Base-by-base conservation (phyloP, 2,888 invertebrate species). In the Eristalis pertinax region DNA sequence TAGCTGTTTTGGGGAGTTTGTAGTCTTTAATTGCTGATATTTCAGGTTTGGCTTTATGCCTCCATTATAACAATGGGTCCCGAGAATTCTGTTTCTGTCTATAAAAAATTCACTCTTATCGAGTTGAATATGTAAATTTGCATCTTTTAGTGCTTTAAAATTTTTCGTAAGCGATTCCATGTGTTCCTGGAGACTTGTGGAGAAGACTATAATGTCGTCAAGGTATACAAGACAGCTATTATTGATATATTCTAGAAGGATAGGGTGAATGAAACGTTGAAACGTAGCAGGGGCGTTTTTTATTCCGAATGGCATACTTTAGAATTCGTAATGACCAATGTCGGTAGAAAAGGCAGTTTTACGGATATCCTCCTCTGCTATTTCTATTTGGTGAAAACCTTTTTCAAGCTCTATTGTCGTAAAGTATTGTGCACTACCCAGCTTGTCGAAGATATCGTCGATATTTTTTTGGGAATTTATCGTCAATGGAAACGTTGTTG, bases 211-310 rank as follows among this genome's bases (percentile, higher is more conserved):
- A 32, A 41, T 41, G 2, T 41, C 5, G 5, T 41, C 13, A 13
- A 41, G n/a, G n/a, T n/a, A n/a, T 13, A 15, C 41, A 41, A n/a
- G n/a, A n/a, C n/a, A n/a, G n/a, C n/a, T n/a, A n/a, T n/a, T n/a
- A n/a, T n/a, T n/a, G n/a, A n/a, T n/a, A n/a, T n/a, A n/a, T n/a
- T n/a, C n/a, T n/a, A n/a, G n/a, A n/a, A n/a, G n/a, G n/a, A n/a
- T n/a, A n/a, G n/a, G n/a, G n/a, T n/a, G n/a, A n/a, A n/a, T n/a
- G n/a, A n/a, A 41, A 41, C 41, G 13, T 41, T 41, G 41, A 41
- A 41, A 41, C 13, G 67, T 75, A 10, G 84, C 73, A 5, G 84
- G 67, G 1, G 84, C 84, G 26, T 79, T 82, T 62, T 76, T 88
- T 4, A 84, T n/a, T 2, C 88, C 88, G 19, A 78, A 82, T 4